phyloP scores from a whole-genome alignment of 2,797 vertebrate species.

The Megalops cyprinoides region DNA sequence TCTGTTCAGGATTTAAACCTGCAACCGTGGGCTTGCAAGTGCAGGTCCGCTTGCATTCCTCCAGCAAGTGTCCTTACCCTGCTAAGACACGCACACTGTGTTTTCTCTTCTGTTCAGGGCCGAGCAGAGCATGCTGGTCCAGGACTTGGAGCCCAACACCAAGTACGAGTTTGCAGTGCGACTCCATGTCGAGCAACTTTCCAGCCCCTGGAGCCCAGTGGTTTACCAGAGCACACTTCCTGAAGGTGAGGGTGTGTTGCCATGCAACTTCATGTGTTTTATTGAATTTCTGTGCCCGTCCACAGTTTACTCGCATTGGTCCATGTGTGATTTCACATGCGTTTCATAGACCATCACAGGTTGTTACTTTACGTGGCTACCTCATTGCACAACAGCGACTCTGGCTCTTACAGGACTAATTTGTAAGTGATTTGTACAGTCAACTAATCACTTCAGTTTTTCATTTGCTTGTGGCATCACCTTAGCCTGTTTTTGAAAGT shows the following conservation, averaged over 20 bases:
- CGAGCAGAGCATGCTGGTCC: slow-evolving; percentile 85
- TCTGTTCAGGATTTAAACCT: too few relatives aligned
- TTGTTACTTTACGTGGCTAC: background rate
- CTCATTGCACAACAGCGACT: background rate
- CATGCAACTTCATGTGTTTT: background rate
- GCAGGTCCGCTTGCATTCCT: too few relatives aligned
- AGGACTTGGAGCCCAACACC: slow-evolving; percentile 88
- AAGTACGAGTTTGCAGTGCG: slow-evolving; percentile 96
- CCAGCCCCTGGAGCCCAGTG: slow-evolving; percentile 97
- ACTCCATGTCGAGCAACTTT: slow-evolving; percentile 89
- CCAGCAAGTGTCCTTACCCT: too few relatives aligned
- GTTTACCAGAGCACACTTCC: slow-evolving; percentile 91
- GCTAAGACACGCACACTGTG: background rate
- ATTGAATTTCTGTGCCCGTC: background rate
- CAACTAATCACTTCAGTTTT: background rate
- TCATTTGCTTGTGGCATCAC: background rate
- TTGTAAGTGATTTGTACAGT: background rate
- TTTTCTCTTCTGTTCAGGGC: slow-evolving; percentile 67
- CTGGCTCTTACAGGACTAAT: background rate
- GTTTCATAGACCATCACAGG: background rate
- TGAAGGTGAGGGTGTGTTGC: slow-evolving; percentile 75
- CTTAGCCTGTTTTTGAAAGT: background rate
- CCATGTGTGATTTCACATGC: background rate
- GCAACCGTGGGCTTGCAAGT: too few relatives aligned
- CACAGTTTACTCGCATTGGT: too few relatives aligned